Evolutionary conservation across 2,888 invertebrate species (phyloP).

Genomic region (Arrhopalites spinosus): DNA sequence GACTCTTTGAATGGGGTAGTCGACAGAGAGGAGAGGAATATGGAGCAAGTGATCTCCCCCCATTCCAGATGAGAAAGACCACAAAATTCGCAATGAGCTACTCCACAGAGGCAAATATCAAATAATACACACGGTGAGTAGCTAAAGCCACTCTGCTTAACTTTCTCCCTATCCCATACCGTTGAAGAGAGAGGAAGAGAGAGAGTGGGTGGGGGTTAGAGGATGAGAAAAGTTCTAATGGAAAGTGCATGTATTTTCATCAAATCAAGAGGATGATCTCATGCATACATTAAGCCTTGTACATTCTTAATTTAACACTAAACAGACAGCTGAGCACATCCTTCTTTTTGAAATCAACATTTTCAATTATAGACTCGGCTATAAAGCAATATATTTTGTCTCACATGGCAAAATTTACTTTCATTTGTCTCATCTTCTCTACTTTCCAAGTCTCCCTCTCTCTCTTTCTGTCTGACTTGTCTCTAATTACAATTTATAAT

Average conservation of each 20-base stretch:
- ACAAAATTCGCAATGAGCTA: constrained; percentile 15
- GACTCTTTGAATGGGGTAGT: neutral
- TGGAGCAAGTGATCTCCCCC: constrained; percentile 9
- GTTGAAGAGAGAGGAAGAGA: no score
- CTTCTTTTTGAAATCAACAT: neutral
- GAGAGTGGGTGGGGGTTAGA: no score
- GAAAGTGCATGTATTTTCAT: constrained; percentile 25
- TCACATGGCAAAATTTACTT: neutral
- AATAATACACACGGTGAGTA: neutral
- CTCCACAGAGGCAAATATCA: neutral
- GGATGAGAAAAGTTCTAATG: constrained; percentile 4
- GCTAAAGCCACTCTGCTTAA: no score
- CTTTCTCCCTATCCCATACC: no score
- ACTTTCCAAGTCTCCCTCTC: neutral
- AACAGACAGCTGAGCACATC: neutral
- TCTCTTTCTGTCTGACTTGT: neutral
- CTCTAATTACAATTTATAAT: no score
- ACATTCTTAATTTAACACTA: neutral
- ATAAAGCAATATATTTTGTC: neutral
- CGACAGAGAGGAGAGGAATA: neutral
- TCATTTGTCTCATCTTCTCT: neutral
- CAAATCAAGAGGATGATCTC: neutral
- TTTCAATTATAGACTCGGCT: neutral
- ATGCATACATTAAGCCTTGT: constrained; percentile 2
- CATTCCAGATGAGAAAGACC: constrained; percentile 6